phyloP scores from a whole-genome alignment of 1,140 invertebrate genomes.

The Muscidifurax raptorellus region DNA sequence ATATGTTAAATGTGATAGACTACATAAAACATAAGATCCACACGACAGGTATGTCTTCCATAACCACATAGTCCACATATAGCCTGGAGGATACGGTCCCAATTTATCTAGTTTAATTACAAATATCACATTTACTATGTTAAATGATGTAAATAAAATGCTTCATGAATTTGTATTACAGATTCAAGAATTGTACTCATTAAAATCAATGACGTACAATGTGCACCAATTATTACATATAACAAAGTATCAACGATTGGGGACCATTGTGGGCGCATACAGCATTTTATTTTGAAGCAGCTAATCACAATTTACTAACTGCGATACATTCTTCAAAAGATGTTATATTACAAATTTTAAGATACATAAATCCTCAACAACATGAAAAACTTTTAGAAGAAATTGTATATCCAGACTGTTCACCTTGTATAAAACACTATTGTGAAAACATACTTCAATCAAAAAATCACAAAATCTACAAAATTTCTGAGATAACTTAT shows the following conservation, averaged over 20 bases:
- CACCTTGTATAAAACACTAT: not conserved
- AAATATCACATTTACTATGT: not conserved
- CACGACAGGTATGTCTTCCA: no score
- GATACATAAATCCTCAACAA: not conserved
- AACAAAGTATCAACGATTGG: no score
- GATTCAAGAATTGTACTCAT: no score
- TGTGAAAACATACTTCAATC: not conserved
- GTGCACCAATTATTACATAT: no score
- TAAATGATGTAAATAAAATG: no score
- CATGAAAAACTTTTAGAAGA: not conserved
- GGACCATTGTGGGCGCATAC: no score
- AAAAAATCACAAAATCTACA: not conserved
- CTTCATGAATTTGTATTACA: no score
- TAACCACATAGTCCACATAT: no score
- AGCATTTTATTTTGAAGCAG: not conserved
- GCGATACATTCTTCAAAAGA: slow-evolving; percentile 34
- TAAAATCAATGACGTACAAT: no score
- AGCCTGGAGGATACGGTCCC: no score
- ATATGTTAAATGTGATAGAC: no score
- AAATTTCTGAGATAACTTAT: not conserved
- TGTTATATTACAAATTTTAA: slow-evolving; percentile 21
- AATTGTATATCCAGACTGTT: not conserved
- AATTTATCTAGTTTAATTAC: not conserved
- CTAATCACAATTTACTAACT: slow-evolving; percentile 21
- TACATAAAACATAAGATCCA: no score